A percentile compares a stretch with the other conserved stretches of the same genome.
These are phyloP conservation scores for Drosophila anomalata DNA, from an alignment of 2,888 invertebrate species.

Conservation along the genomic window DNA sequence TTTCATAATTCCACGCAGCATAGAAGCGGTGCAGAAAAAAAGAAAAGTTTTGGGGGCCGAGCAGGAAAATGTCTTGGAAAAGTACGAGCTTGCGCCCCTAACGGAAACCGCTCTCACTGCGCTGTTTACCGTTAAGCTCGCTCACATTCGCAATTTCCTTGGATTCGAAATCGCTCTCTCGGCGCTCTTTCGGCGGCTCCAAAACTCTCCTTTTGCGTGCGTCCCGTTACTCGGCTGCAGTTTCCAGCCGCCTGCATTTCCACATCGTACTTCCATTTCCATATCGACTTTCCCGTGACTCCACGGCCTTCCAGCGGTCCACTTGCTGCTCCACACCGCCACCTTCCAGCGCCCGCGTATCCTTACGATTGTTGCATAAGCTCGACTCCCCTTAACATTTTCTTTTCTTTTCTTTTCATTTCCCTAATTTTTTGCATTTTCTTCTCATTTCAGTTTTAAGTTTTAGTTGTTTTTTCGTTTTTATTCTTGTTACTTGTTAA, in stretches of 20 bases:
- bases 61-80: conserved; percentile 58
- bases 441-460: conserved; percentile 33
- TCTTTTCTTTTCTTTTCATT: conserved; percentile 6
- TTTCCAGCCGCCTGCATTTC: conserved; percentile 59
- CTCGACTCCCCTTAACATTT: conserved; percentile 43
- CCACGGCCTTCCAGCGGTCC: conserved; percentile 66
- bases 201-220: conserved; percentile 12
- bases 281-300: conserved; percentile 45
- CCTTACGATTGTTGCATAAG: conserved; percentile 78
- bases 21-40: conserved; percentile 16
- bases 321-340: conserved; percentile 68
- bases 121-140: conserved; percentile 36
- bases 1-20: conserved; percentile 65
- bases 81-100: conserved; percentile 41
- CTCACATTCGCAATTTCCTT: conserved; percentile 48
- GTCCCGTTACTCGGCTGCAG: conserved; percentile 69
- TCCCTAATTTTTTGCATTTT: conserved; percentile 9
- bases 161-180: conserved; percentile 37
- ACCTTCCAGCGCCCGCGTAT: conserved; percentile 64
- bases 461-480: conserved; percentile 28
- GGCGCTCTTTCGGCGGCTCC: conserved; percentile 41
- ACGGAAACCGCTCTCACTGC: conserved; percentile 24
- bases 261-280: conserved; percentile 21
- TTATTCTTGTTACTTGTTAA: conserved; percentile 19
- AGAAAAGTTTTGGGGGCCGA: conserved; percentile 4